phyloP scores from a whole-genome alignment of 2,888 invertebrate species.

The Anthophora plumipes region DNA sequence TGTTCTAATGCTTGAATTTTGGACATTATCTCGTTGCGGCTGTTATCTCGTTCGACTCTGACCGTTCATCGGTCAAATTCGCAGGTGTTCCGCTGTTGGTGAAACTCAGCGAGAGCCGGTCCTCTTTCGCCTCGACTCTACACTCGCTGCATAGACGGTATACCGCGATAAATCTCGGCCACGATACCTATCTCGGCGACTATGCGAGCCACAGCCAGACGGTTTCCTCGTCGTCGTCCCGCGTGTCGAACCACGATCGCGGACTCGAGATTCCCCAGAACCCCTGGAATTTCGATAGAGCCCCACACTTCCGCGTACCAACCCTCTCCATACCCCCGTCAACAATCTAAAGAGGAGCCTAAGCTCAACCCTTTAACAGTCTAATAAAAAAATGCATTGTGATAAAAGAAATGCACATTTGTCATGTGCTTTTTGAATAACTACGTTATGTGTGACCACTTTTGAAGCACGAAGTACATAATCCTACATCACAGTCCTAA shows the following conservation, averaged over 20 bases:
- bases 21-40: too few species aligned
- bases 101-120: conserved; percentile 20
- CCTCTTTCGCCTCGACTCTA: conserved; percentile 16
- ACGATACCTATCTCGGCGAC: conserved; percentile 60
- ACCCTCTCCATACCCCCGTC: not conserved
- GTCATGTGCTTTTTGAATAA: too few species aligned
- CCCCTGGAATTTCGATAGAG: conserved; percentile 42
- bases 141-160: conserved; percentile 28
- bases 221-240: conserved; percentile 47
- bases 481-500: too few species aligned
- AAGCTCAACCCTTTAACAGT: too few species aligned
- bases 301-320: conserved; percentile 47
- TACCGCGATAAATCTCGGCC: conserved; percentile 65
- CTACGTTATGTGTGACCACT: too few species aligned
- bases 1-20: too few species aligned
- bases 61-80: not conserved
- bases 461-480: too few species aligned
- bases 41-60: too few species aligned
- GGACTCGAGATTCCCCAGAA: conserved; percentile 44
- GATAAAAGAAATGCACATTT: too few species aligned
- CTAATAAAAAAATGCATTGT: too few species aligned
- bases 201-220: conserved; percentile 48
- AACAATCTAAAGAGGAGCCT: not conserved
- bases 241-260: conserved; percentile 37
- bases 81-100: conserved; percentile 66